These are phyloP conservation scores for Campylomormyrus numenius DNA, from an alignment of 2,113 vertebrate species.

Conservation along the genomic window DNA sequence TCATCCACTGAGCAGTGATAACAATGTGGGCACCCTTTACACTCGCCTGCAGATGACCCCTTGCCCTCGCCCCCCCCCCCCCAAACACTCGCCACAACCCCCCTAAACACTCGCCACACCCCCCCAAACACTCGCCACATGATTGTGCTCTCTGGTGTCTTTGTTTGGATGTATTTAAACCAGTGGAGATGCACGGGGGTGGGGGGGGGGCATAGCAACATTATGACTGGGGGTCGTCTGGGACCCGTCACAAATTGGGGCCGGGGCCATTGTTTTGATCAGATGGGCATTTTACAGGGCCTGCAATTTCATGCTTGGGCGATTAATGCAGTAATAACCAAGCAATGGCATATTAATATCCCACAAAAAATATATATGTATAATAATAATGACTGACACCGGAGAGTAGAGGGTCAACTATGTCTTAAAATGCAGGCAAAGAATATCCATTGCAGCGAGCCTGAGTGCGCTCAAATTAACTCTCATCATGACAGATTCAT, in stretches of 20 bases:
- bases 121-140: background rate
- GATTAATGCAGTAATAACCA: constrained; percentile 42
- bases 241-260: background rate
- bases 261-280: constrained; percentile 12
- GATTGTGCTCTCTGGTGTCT: background rate
- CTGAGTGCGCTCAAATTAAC: background rate
- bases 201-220: background rate
- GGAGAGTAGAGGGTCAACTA: background rate
- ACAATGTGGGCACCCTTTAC: background rate
- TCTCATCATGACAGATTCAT: background rate
- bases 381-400: constrained; percentile 16
- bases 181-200: background rate
- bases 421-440: background rate
- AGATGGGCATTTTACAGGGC: constrained; percentile 38
- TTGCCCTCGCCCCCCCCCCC: background rate
- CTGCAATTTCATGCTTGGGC: constrained; percentile 46
- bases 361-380: background rate
- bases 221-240: background rate
- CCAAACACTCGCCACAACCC: background rate
- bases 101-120: background rate
- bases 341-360: constrained; percentile 36
- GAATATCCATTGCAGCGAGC: background rate
- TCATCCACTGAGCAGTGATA: background rate
- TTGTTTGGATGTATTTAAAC: background rate
- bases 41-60: background rate